These are phyloP conservation scores for Polypedilum vanderplanki DNA, from an alignment of 1,140 invertebrate species.

Conservation along the genomic window DNA sequence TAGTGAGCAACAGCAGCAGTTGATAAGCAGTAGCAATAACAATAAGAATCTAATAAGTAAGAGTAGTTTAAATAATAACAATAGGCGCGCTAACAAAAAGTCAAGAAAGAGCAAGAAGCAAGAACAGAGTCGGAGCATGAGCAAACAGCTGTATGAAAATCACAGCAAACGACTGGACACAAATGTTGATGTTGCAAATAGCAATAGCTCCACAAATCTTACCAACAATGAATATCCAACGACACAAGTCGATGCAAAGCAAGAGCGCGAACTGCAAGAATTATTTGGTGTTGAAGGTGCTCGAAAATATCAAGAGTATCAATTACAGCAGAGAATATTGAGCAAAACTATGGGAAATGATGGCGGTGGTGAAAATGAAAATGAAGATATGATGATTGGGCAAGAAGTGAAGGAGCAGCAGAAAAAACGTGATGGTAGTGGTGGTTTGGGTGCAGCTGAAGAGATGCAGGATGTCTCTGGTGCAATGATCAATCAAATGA, in stretches of 20 bases:
- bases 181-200: not conserved
- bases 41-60: not conserved
- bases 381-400: not conserved
- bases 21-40: not conserved
- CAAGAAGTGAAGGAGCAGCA: not conserved
- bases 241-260: not conserved
- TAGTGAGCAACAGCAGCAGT: not conserved
- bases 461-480: constrained; percentile 32
- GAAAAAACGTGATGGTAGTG: not conserved
- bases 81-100: not conserved
- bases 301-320: constrained; percentile 7
- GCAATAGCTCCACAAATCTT: not conserved
- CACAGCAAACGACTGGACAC: not conserved
- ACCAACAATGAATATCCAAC: constrained; percentile 6
- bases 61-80: not conserved
- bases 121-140: not conserved
- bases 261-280: not conserved
- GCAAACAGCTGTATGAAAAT: not conserved
- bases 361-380: not conserved
- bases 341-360: not conserved
- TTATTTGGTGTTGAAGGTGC: constrained; percentile 3
- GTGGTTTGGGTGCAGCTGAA: not conserved
- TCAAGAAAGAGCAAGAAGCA: constrained; percentile 1
- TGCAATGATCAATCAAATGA: constrained; percentile 51
- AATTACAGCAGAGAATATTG: not conserved